Evolutionary conservation across 2,113 vertebrate genomes (phyloP), one percentile per base, ranked within the genome.

Genomic region (Syngnathus scovelli): DNA sequence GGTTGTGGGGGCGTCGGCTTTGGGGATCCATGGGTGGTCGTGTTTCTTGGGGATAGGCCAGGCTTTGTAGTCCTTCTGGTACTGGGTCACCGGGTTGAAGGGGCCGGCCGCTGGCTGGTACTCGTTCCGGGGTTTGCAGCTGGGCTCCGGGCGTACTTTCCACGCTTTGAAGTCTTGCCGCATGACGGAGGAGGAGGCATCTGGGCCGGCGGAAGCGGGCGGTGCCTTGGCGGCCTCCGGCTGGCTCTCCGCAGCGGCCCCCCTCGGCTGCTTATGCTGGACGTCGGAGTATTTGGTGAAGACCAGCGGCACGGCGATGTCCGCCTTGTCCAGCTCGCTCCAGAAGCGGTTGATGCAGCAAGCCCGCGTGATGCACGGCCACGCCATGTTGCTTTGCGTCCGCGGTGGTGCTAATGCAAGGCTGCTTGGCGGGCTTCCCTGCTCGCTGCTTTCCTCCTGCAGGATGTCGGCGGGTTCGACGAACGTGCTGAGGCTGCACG

Each of bases 321-420:
- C 96, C 52, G 89, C 96, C 84, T 98, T 98, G 82, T 98, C 96
- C 77, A 98, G 87, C 84, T 98, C 95, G 86, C 91, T 97, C 96
- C 96, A 98, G 80, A 95, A 97, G 39, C 96, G 96, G 68, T 95
- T 96, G 78, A 98, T 96, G 93, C 96, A 98, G 93, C 96, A 98
- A 21, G 96, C 96, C 81, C 96, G 93, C 77, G 94, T 98, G 67
- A 98, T 95, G 90, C 95, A 98, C 70, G 96, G 96, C 96, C 96
- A 98, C 56, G 96, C 96, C 96, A 98, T 98, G 83, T 63, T 85
- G 67, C 15, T 36, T 58, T 51, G 3, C 10, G 19, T 52, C 49
- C 19, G 8, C 49, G 49, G 49, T 52, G 19, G 58, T 60, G 58
- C 36, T 60, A 37, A 38, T 38, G 58, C 55, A 2, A 33, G 33